Base-by-base conservation (phyloP, 2,113 vertebrate genomes). In the Struthidea cinerea region DNA sequence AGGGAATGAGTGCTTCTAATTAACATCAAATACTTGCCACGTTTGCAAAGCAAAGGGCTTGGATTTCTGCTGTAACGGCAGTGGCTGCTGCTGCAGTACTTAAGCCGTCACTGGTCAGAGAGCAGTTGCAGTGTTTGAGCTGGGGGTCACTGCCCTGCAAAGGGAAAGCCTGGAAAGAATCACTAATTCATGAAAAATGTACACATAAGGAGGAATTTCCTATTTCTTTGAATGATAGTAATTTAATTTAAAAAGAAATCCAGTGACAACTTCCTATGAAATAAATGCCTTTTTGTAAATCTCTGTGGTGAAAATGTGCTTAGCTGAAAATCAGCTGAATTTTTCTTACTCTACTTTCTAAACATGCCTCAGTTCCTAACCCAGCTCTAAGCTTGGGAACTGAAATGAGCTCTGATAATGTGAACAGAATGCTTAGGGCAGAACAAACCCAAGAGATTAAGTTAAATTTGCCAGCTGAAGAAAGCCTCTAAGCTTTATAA, bases 241-340 rank as follows among this genome's bases (percentile, higher is more conserved):
- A 95, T 92, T 94, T 64, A 87, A 96, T 96, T 94, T 93, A 79
- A 77, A 90, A 84, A 79, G 80, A 95, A 96, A 92, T 89, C 86
- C 80, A 94, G 49, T 3, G 33, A 75, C 77, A 92, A 60, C 63
- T 90, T 93, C 79, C 57, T 69, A 84, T 87, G 73, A 92, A 92
- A 90, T 94, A 87, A 89, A 78, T 81, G 64, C 41, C 46, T 75
- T 94, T 90, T 82, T 90, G 69, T 79, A 96, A 95, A 84, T 77
- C 71, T 55, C 64, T 52, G 64, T 17, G 60, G 76, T 86, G 76
- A 73, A 85, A 97, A 88, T 75, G 60, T 71, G 46, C 76, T 93
- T 93, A 92, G 84, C 37, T 90, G 80, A 93, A 92, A 90, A 84
- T 84, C 42, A 90, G 32, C 37, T 35, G 83, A 86, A 78, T 90